These are phyloP conservation scores for Neodiprion pinetum DNA, from an alignment of 1,140 invertebrate species.

Conservation along the genomic window DNA sequence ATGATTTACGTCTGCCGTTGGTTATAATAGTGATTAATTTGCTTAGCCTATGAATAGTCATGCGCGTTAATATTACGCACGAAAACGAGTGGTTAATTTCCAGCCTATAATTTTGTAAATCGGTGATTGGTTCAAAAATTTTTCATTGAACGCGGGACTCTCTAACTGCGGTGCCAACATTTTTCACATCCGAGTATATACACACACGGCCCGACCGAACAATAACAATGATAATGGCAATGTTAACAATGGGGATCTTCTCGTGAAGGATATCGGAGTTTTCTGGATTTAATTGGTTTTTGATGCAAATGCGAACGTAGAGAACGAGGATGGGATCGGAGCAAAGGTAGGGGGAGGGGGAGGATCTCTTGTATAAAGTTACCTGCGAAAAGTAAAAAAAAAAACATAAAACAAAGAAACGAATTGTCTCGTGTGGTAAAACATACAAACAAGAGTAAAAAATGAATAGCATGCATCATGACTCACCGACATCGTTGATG, in stretches of 20 bases:
- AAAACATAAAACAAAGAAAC: neutral
- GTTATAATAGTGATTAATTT: no score
- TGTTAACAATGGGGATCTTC: neutral
- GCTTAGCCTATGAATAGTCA: no score
- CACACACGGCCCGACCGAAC: neutral
- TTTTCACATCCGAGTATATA: no score
- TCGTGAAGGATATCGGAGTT: neutral
- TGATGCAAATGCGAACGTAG: neutral
- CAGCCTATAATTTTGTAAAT: no score
- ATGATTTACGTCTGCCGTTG: no score
- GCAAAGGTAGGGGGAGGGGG: no score
- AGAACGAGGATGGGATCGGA: neutral
- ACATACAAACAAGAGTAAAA: neutral
- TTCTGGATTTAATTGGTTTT: slow-evolving; percentile 1
- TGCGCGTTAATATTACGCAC: no score
- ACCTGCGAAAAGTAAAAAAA: neutral
- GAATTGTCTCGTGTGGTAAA: neutral
- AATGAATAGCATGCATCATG: neutral
- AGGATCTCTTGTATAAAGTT: neutral
- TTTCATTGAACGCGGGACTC: no score
- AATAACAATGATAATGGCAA: neutral
- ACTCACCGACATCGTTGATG: neutral
- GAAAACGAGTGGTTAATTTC: no score
- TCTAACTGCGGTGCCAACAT: no score
- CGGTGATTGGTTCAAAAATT: no score